Percentiles rank a stretch among this genome's conserved stretches.
These are phyloP conservation scores for Nymphicus hollandicus DNA, from an alignment of 2,113 vertebrate species.

Conservation along the genomic window DNA sequence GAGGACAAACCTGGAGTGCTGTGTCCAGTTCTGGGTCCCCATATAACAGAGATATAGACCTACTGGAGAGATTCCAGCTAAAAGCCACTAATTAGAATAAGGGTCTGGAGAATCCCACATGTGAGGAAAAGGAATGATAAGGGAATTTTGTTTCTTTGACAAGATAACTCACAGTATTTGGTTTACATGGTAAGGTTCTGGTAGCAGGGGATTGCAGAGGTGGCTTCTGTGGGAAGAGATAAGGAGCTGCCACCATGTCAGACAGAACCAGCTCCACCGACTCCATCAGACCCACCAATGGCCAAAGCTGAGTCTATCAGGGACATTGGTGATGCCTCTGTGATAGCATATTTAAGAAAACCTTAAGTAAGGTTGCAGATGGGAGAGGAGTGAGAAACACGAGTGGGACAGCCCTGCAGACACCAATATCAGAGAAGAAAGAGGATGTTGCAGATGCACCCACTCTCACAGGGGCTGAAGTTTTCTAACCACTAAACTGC, in stretches of 20 bases:
- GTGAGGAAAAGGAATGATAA: neutral
- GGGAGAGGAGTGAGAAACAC: neutral
- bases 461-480: neutral
- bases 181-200: neutral
- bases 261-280: fast-evolving
- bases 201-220: neutral
- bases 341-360: neutral
- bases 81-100: neutral
- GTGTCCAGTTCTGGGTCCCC: neutral
- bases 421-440: neutral
- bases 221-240: neutral
- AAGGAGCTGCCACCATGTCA: neutral
- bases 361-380: fast-evolving
- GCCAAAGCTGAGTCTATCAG: neutral
- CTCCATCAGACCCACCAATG: fast-evolving
- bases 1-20: neutral
- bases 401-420: neutral
- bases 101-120: neutral
- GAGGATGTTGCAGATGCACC: neutral
- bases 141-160: neutral
- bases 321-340: neutral
- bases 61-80: neutral
- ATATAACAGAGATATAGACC: neutral
- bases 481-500: neutral
- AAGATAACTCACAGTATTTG: neutral